Evolutionary conservation across 1,140 invertebrate genomes (phyloP), one percentile per base, ranked within the genome.

Genomic region (Pseudomyrmex gracilis): DNA sequence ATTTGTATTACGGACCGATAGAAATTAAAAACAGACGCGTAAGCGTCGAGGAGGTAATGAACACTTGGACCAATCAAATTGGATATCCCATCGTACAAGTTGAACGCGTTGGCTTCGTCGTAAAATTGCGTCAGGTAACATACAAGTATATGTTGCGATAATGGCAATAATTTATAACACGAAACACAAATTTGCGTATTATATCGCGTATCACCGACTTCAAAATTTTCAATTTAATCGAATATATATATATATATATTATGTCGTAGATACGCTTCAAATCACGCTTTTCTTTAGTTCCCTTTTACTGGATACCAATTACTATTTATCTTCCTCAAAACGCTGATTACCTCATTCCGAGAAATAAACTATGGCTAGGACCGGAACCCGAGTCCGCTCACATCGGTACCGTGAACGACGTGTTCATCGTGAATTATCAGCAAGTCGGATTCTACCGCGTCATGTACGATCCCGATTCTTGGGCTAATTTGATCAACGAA

Each of bases 1-100:
- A 86, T 2, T 1, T 0, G 0, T 49, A 20, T 20, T 1, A 34
- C 34, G 43, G 15, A 22, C 78, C 95, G 95, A 83, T 86, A 90
- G 55, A 93, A 43, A 13, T n/a, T 67, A 2, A 15, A 0, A n/a
- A 15, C 1, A 53, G 2, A 24, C n/a, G 34, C 0, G 9, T 43
- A 53, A 64, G 17, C 34, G n/a, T 80, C 9, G 86, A 1, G 82
- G 95, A 92, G 93, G 90, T 60, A 1, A 96, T 97, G 91, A 94
- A 96, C 7, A 96, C 95, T 61, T 98, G 97, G 96, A 96, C 96
- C 0, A 93, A 96, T 34, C 96, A 97, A 88, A 93, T 95, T 70
- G 97, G 97, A 24, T 97, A 96, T 87, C 97, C 97, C 0, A 94
- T 98, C 9, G 92, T 97, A 0, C 95, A 92, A 47, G 95, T 96